Conservation (phyloP, 1,140 invertebrate genomes). For the Arion vulgaris region DNA sequence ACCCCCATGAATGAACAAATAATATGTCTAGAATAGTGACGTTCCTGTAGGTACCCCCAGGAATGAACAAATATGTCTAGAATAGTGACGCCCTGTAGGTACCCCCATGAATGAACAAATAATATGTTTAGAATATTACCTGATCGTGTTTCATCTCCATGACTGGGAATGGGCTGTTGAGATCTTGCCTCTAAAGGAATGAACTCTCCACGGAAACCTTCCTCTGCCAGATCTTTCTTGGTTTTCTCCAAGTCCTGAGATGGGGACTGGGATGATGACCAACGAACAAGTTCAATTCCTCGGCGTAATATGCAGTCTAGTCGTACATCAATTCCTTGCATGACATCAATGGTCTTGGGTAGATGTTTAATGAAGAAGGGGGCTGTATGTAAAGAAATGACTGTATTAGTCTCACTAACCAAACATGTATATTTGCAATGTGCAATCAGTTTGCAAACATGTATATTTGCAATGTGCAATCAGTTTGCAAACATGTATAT, state of each 20-base stretch:
- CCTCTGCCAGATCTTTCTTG: slow-evolving; percentile 49
- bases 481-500: no score
- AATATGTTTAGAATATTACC: neutral
- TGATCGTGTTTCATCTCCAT: slow-evolving; percentile 6
- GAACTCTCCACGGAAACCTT: slow-evolving; percentile 63
- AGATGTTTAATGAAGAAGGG: slow-evolving; percentile 70
- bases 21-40: no score
- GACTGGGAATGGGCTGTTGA: neutral
- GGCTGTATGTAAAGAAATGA: slow-evolving; percentile 50
- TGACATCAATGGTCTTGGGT: slow-evolving; percentile 65
- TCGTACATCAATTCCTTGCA: slow-evolving; percentile 64
- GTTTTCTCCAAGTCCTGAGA: slow-evolving; percentile 44
- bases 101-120: no score
- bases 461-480: no score
- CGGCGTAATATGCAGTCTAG: slow-evolving; percentile 66
- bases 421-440: no score
- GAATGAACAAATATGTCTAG: no score
- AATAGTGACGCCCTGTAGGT: no score
- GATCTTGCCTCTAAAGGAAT: slow-evolving; percentile 43
- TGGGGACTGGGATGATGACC: slow-evolving; percentile 30
- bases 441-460: no score
- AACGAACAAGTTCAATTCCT: slow-evolving; percentile 56
- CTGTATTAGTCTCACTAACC: neutral
- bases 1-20: no score
- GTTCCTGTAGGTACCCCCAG: no score